These are phyloP conservation scores for Plecotus auritus DNA, from an alignment of 2,113 vertebrate genomes.

Conservation along the genomic window DNA sequence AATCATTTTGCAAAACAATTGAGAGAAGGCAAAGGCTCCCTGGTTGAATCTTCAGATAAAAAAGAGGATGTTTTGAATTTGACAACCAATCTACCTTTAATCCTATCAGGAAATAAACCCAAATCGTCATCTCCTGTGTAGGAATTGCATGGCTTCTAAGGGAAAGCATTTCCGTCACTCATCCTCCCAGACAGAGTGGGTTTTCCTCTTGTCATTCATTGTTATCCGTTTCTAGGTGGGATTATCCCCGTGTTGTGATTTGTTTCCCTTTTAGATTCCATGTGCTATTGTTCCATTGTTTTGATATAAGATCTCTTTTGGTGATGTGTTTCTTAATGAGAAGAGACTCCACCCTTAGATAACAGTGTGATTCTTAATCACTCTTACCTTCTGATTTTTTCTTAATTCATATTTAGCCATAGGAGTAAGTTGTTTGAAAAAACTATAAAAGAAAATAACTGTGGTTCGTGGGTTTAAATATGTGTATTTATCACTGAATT, in stretches of 20 bases:
- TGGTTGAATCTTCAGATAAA: slow-evolving; percentile 58
- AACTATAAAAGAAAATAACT: not conserved
- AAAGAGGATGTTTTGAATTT: slow-evolving; percentile 51
- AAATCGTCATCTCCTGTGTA: slow-evolving; percentile 36
- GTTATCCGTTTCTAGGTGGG: not conserved
- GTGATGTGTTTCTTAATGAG: slow-evolving; percentile 22
- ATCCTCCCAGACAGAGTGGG: not conserved
- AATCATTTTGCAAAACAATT: slow-evolving; percentile 62
- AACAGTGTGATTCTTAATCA: slow-evolving; percentile 28
- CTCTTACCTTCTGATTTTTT: not conserved
- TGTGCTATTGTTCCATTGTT: slow-evolving; percentile 5
- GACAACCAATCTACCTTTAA: slow-evolving; percentile 61
- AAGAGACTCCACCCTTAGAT: not conserved
- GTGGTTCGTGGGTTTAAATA: not conserved
- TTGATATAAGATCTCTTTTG: not conserved
- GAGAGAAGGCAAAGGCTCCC: slow-evolving; percentile 9
- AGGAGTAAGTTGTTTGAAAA: not conserved
- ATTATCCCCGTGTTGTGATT: slow-evolving; percentile 3
- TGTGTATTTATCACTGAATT: not conserved
- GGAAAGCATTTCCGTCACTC: not conserved
- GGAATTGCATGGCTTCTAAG: slow-evolving; percentile 33
- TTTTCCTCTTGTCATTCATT: not conserved
- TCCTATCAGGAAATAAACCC: slow-evolving; percentile 67
- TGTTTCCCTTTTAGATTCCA: slow-evolving; percentile 21
- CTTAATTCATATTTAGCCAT: slow-evolving; percentile 14